Evolutionary conservation across 2,888 invertebrate species (phyloP).

Genomic region (Lypha dubia): DNA sequence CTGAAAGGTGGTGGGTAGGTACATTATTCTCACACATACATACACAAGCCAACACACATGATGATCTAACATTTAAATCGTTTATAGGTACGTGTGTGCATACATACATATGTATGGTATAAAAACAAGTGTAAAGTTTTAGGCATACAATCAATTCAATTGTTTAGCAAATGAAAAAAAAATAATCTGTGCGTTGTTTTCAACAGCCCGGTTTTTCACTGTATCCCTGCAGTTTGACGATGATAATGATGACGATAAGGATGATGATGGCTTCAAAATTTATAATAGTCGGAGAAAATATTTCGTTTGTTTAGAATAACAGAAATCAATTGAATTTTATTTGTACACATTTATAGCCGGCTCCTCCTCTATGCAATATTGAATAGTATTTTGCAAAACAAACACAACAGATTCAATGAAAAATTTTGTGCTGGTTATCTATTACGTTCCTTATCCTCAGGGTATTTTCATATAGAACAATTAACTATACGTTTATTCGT

Average conservation of each 20-base stretch:
- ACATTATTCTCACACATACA: constrained; percentile 47
- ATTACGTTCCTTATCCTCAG: constrained; percentile 53
- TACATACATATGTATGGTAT: constrained; percentile 7
- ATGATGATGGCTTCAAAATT: constrained; percentile 18
- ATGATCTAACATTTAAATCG: constrained; percentile 39
- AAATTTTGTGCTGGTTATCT: constrained; percentile 61
- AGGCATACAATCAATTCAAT: constrained; percentile 64
- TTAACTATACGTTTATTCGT: constrained; percentile 30
- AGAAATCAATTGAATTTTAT: constrained; percentile 63
- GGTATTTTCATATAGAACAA: constrained; percentile 38
- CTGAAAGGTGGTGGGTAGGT: constrained; percentile 29
- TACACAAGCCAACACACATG: constrained; percentile 8
- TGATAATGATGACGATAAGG: neutral
- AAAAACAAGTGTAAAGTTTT: constrained; percentile 60
- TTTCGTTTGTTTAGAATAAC: constrained; percentile 66
- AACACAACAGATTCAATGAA: constrained; percentile 37
- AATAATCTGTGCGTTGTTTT: neutral
- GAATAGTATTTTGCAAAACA: constrained; percentile 41
- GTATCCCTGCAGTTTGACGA: constrained; percentile 8
- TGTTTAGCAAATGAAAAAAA: constrained; percentile 42
- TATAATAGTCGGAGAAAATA: constrained; percentile 16
- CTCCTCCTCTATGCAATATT: constrained; percentile 4
- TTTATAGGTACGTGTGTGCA: neutral
- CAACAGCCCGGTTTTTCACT: neutral
- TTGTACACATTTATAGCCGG: constrained; percentile 16